phyloP scores from a whole-genome alignment of 35 echinoderm and acorn worm species.

The Heliocidaris tuberculata region DNA sequence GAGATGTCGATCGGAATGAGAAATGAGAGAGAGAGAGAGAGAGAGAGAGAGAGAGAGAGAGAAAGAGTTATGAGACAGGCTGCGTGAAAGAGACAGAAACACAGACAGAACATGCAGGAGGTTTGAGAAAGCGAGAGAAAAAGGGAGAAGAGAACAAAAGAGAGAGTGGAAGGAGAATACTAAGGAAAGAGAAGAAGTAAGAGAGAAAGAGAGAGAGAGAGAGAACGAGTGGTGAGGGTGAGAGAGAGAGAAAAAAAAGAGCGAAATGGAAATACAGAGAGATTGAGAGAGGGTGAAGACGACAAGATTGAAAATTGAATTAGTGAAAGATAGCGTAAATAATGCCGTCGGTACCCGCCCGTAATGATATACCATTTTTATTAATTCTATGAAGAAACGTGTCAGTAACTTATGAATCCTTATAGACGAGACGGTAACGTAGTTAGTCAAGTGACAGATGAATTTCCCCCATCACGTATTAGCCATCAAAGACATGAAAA shows the following conservation, averaged over 20 bases:
- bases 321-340: background rate
- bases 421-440: background rate
- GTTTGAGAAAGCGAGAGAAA: background rate
- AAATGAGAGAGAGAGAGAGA: background rate
- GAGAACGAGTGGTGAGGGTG: too few species aligned
- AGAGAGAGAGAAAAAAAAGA: background rate
- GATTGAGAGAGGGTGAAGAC: background rate
- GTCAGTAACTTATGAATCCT: background rate
- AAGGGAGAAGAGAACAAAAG: background rate
- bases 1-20: background rate
- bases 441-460: background rate
- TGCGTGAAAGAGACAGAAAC: background rate
- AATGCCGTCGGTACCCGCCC: background rate
- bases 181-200: background rate
- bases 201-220: too few species aligned
- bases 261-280: background rate
- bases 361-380: background rate
- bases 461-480: background rate
- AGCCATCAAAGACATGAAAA: background rate
- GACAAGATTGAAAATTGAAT: background rate
- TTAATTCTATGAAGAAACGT: background rate
- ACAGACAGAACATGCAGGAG: background rate
- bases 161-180: too few species aligned
- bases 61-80: background rate
- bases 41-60: background rate